A percentile compares a stretch with the other conserved stretches of the same genome.
phyloP scores from a whole-genome alignment of 2,888 invertebrate genomes.

The Nomada hirtipes region DNA sequence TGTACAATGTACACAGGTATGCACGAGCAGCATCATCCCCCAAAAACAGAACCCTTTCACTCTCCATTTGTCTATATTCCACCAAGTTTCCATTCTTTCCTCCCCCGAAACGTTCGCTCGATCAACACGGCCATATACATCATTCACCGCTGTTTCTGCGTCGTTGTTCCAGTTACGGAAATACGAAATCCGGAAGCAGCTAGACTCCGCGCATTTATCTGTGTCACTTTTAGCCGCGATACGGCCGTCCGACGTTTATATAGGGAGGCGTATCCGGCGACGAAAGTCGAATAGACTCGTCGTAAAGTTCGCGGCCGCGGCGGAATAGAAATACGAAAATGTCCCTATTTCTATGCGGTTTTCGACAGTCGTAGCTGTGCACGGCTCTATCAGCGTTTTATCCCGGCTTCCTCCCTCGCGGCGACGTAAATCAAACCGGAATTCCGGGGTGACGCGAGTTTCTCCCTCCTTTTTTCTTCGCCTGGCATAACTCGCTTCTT shows the following conservation, averaged over 20 bases:
- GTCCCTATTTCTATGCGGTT: slow-evolving; percentile 63
- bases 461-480: background rate
- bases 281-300: slow-evolving; percentile 63
- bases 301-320: slow-evolving; percentile 45
- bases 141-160: background rate
- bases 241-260: slow-evolving; percentile 45
- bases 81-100: background rate
- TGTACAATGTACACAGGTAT: background rate
- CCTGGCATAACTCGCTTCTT: background rate
- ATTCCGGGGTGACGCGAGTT: slow-evolving; percentile 21
- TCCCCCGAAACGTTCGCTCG: background rate
- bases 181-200: slow-evolving; percentile 38
- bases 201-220: slow-evolving; percentile 50
- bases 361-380: slow-evolving; percentile 37
- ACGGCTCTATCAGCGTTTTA: slow-evolving; percentile 52
- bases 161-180: slow-evolving; percentile 29
- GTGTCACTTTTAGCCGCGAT: slow-evolving; percentile 53
- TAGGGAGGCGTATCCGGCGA: slow-evolving; percentile 42
- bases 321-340: slow-evolving; percentile 53
- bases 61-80: background rate
- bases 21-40: background rate
- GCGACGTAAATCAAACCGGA: slow-evolving; percentile 57
- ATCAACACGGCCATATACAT: background rate
- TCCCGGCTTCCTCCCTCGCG: slow-evolving; percentile 20
- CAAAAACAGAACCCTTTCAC: background rate